Evolutionary conservation across 2,113 vertebrate genomes (phyloP).

Genomic region (Struthio camelus): DNA sequence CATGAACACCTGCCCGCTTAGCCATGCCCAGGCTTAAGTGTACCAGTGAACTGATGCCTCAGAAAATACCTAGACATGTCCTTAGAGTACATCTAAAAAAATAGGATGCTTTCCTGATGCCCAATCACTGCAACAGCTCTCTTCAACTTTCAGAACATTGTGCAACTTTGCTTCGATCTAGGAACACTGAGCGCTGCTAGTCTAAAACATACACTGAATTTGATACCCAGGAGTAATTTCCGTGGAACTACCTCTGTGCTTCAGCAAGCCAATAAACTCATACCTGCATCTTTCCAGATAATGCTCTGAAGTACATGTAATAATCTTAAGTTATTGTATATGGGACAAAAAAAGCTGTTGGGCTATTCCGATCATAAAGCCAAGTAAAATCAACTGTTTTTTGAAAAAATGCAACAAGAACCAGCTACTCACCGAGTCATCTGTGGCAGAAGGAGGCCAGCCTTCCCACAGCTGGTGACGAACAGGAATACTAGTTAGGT

Average conservation of each 20-base stretch:
- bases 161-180: background rate
- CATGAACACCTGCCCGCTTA: background rate
- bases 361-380: background rate
- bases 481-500: slow-evolving; percentile 98
- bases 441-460: slow-evolving; percentile 91
- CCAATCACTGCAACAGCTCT: background rate
- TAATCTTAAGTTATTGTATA: background rate
- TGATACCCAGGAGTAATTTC: background rate
- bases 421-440: slow-evolving; percentile 88
- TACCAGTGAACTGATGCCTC: background rate
- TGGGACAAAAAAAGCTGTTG: background rate
- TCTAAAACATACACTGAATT: background rate
- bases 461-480: slow-evolving; percentile 98
- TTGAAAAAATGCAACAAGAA: background rate
- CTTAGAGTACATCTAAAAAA: background rate
- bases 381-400: background rate
- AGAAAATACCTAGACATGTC: background rate
- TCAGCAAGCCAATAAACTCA: background rate
- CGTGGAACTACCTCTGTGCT: background rate
- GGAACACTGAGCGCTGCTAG: background rate
- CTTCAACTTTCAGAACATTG: background rate
- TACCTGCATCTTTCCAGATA: background rate
- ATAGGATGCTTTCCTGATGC: background rate
- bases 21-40: background rate
- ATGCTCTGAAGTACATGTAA: background rate